phyloP scores from a whole-genome alignment of 2,888 invertebrate genomes.

The Seira musarum region DNA sequence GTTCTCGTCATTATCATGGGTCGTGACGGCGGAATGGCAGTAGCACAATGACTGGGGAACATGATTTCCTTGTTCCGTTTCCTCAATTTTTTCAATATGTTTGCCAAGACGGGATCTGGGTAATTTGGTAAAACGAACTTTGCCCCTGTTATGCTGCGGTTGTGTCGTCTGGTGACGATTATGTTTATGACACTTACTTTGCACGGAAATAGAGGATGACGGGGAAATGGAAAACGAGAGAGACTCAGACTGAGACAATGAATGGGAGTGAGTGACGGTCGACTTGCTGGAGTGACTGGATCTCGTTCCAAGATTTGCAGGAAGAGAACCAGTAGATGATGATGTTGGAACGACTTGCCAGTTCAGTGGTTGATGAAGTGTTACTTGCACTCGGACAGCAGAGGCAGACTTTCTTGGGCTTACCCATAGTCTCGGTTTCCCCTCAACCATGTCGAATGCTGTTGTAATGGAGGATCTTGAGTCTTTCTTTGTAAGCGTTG shows the following conservation, averaged over 20 bases:
- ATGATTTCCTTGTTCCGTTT: constrained; percentile 15
- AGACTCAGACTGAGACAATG: constrained; percentile 53
- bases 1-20: neutral
- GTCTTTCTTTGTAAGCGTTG: constrained; percentile 21
- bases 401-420: constrained; percentile 52
- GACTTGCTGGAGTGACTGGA: constrained; percentile 35
- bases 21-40: constrained; percentile 32
- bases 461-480: constrained; percentile 42
- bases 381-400: constrained; percentile 62
- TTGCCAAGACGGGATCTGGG: constrained; percentile 56
- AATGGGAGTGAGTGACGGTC: constrained; percentile 52
- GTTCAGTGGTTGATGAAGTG: constrained; percentile 62
- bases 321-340: constrained; percentile 34
- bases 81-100: constrained; percentile 47
- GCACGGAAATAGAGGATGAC: constrained; percentile 37
- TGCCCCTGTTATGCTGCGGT: too few species aligned
- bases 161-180: constrained; percentile 15
- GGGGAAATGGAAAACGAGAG: constrained; percentile 58
- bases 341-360: constrained; percentile 59
- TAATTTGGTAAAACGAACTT: constrained; percentile 53
- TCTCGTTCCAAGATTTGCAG: constrained; percentile 18
- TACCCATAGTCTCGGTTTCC: constrained; percentile 48
- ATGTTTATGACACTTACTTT: constrained; percentile 37
- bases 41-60: constrained; percentile 46
- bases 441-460: constrained; percentile 48